These are phyloP conservation scores for Cataglyphis hispanica DNA, from an alignment of 1,140 invertebrate species.

Conservation along the genomic window DNA sequence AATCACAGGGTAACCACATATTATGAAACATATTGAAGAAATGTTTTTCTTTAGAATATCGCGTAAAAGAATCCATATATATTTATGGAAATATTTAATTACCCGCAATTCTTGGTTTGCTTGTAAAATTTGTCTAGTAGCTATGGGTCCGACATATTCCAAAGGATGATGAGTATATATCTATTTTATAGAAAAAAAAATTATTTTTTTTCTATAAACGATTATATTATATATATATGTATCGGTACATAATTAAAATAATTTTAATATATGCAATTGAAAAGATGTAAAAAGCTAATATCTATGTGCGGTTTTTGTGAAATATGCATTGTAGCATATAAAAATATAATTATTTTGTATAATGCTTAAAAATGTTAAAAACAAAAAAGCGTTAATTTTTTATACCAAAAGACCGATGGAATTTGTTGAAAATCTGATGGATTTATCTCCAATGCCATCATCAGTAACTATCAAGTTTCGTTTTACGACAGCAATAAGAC, in stretches of 20 bases:
- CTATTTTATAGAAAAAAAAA: conserved; percentile 3
- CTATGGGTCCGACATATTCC: conserved; percentile 48
- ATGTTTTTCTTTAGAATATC: not conserved
- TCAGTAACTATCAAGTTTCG: not conserved
- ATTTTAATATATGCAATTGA: not conserved
- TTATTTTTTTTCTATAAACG: no score
- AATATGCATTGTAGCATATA: not conserved
- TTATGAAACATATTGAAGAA: not conserved
- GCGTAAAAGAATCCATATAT: not conserved
- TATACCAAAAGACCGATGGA: conserved; percentile 38
- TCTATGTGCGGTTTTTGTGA: not conserved
- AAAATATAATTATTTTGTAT: not conserved
- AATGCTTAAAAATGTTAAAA: not conserved
- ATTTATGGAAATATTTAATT: not conserved
- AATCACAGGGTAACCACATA: not conserved
- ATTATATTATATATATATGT: no score
- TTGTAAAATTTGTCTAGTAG: conserved; percentile 45
- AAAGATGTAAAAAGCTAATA: not conserved
- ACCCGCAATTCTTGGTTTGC: conserved; percentile 37
- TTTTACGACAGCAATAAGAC: not conserved
- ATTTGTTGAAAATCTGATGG: conserved; percentile 29
- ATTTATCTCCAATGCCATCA: not conserved
- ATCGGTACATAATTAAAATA: not conserved
- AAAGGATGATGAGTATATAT: conserved; percentile 60
- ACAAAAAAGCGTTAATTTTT: not conserved